Percentiles rank a stretch among this genome's conserved stretches.
Evolutionary conservation across 1,140 invertebrate genomes (phyloP).

Genomic region (Sarcophaga bullata): DNA sequence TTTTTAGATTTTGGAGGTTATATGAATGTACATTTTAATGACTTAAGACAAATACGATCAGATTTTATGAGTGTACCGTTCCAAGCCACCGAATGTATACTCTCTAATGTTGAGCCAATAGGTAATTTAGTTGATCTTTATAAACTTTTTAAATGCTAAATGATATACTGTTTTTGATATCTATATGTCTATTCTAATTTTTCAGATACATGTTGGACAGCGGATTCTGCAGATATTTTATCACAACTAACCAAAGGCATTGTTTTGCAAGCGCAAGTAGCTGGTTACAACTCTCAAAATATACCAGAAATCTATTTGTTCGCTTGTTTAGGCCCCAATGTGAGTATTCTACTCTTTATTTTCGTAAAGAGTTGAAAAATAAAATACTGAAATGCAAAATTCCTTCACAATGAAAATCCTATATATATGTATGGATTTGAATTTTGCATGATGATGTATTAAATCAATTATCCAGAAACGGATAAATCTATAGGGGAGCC

Average conservation of each 20-base stretch:
- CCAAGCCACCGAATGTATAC: constrained; percentile 93
- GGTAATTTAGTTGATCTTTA: constrained; percentile 68
- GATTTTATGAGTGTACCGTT: constrained; percentile 95
- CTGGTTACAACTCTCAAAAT: constrained; percentile 80
- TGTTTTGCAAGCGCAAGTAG: constrained; percentile 87
- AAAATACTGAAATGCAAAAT: constrained; percentile 35
- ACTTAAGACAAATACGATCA: constrained; percentile 86
- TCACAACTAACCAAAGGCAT: constrained; percentile 80
- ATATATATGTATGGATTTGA: background rate
- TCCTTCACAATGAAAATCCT: constrained; percentile 2
- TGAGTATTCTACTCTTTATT: constrained; percentile 65
- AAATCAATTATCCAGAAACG: constrained; percentile 27
- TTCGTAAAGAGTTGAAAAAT: constrained; percentile 28
- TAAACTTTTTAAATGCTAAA: background rate
- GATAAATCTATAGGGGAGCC: background rate
- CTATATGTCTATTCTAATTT: constrained; percentile 22
- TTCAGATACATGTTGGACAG: constrained; percentile 72
- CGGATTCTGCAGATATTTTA: constrained; percentile 80
- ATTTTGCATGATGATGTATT: constrained; percentile 40
- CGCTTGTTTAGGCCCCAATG: constrained; percentile 75
- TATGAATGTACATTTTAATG: constrained; percentile 76
- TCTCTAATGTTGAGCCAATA: constrained; percentile 87
- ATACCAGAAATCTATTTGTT: constrained; percentile 83
- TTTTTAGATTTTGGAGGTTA: constrained; percentile 96
- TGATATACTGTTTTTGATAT: background rate